Evolutionary conservation across 2,888 invertebrate species (phyloP).

Genomic region (Tachina lurida): DNA sequence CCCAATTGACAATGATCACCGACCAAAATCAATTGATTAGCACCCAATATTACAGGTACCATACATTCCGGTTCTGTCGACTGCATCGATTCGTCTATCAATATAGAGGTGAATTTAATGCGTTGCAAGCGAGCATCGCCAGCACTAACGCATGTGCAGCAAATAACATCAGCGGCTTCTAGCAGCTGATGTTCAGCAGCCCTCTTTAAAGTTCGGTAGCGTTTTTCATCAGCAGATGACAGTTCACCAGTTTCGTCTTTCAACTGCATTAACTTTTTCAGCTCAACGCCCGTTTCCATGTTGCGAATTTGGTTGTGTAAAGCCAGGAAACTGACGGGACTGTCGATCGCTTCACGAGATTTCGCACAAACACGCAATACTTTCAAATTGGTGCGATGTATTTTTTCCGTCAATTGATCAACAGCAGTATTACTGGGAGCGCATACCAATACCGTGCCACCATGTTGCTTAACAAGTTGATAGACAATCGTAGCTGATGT

Average conservation of each 20-base stretch:
- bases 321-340: constrained; percentile 97
- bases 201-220: constrained; percentile 95
- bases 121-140: constrained; percentile 97
- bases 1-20: constrained; percentile 99
- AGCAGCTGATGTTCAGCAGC: constrained; percentile 94
- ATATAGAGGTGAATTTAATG: constrained; percentile 96
- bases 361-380: constrained; percentile 97
- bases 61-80: constrained; percentile 99
- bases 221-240: constrained; percentile 96
- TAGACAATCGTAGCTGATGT: constrained; percentile 99
- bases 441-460: constrained; percentile 97
- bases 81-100: constrained; percentile 99
- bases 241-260: constrained; percentile 99
- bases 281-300: constrained; percentile 95
- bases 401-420: constrained; percentile 99
- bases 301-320: constrained; percentile 98
- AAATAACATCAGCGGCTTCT: constrained; percentile 99
- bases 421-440: constrained; percentile 99
- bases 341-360: constrained; percentile 98
- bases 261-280: constrained; percentile 96
- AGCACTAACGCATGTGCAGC: constrained; percentile 99
- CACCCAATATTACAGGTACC: constrained; percentile 99
- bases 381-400: constrained; percentile 97
- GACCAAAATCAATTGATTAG: constrained; percentile 97
- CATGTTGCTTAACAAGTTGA: constrained; percentile 96